Evolutionary conservation across 2,888 invertebrate species (phyloP).

Genomic region (Steromphala cineraria): DNA sequence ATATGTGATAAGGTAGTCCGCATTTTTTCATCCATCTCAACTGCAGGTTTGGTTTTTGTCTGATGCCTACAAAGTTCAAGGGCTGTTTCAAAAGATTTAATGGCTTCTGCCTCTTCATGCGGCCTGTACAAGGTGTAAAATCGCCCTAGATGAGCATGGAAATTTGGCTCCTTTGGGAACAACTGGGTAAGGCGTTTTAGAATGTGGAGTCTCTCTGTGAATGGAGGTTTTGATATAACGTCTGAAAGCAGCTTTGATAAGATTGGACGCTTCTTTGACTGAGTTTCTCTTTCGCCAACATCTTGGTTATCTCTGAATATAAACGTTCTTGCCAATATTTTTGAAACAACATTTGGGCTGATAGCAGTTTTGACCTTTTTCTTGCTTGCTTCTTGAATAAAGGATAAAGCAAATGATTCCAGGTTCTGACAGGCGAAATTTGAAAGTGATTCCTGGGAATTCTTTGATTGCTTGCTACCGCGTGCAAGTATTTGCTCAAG

Average conservation of each 20-base stretch:
- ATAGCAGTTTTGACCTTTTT: constrained; percentile 34
- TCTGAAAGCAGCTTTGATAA: constrained; percentile 45
- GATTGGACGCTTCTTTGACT: constrained; percentile 27
- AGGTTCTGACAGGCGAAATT: constrained; percentile 36
- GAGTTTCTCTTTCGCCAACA: constrained; percentile 32
- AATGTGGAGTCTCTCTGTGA: constrained; percentile 41
- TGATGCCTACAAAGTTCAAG: constrained; percentile 31
- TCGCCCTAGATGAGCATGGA: constrained; percentile 48
- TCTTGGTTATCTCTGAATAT: constrained; percentile 47
- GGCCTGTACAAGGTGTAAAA: constrained; percentile 45
- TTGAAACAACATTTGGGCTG: constrained; percentile 27
- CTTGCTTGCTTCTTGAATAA: constrained; percentile 40
- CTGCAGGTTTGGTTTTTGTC: neutral
- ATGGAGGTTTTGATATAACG: constrained; percentile 41
- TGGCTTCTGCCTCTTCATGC: constrained; percentile 42
- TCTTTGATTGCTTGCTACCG: neutral
- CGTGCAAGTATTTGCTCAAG: constrained; percentile 40
- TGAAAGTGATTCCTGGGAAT: constrained; percentile 23
- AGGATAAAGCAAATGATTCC: constrained; percentile 33
- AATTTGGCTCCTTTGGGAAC: constrained; percentile 47
- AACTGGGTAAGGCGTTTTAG: constrained; percentile 37
- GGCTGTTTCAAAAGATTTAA: constrained; percentile 41
- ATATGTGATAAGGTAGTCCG: constrained; percentile 39
- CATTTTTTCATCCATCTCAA: constrained; percentile 30
- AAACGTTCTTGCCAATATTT: constrained; percentile 45